phyloP scores from a whole-genome alignment of 2,113 vertebrate genomes.

The Cyphomyrus discorhynchus region DNA sequence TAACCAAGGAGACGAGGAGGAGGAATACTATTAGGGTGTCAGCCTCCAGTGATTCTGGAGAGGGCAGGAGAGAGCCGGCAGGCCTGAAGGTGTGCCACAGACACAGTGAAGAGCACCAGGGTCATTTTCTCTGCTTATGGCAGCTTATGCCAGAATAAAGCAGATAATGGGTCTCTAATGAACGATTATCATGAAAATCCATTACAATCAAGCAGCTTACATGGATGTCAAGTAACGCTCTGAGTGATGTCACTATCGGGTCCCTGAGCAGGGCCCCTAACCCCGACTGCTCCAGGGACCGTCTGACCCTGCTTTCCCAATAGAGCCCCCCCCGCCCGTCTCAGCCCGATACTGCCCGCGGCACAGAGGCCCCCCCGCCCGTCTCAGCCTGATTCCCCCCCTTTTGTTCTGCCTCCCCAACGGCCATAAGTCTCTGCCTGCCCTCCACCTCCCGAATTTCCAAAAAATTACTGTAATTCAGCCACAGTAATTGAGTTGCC shows the following conservation, averaged over 20 bases:
- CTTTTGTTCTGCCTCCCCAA: too few species aligned
- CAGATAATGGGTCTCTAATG: neutral
- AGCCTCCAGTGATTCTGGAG: neutral
- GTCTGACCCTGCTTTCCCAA: neutral
- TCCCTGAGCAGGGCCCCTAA: neutral
- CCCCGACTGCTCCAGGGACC: neutral
- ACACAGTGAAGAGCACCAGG: slow-evolving; percentile 31
- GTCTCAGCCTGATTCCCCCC: neutral
- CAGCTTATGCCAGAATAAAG: slow-evolving; percentile 1
- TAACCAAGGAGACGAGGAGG: neutral
- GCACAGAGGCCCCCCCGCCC: too few species aligned
- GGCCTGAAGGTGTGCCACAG: slow-evolving; percentile 19
- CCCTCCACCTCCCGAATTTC: neutral
- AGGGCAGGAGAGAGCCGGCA: neutral
- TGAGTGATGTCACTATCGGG: neutral
- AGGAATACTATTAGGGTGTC: neutral
- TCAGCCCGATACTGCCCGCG: too few species aligned
- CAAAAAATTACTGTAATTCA: neutral
- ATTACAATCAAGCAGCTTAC: neutral
- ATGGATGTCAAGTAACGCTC: neutral
- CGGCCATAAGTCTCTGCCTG: neutral
- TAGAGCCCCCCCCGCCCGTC: too few species aligned
- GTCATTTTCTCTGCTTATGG: neutral
- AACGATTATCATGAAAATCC: neutral
- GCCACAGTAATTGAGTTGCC: neutral